Base-by-base conservation (phyloP, 2,888 invertebrate genomes). In the Tridacna gigas region DNA sequence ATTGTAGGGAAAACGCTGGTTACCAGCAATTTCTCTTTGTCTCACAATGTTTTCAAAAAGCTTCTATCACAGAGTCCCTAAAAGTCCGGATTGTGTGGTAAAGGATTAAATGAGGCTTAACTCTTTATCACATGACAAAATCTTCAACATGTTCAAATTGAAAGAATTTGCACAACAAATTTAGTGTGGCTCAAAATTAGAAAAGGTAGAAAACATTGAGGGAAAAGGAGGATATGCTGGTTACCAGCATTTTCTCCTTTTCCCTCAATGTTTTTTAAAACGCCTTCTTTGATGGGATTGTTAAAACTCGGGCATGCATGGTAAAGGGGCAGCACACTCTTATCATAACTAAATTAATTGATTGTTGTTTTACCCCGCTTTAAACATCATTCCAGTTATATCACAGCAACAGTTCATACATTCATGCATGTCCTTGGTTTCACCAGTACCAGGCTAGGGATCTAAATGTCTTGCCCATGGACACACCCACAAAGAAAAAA, bases 211-310 rank as follows among this genome's bases (percentile, higher is more conserved):
- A 22, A 63, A 22, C 4, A 63, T 63, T 63, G 63, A 9, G 63
- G 63, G 13, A 66, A 28, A 66, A 28, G 66, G 28, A 28, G 66
- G 28, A 66, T 28, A 18, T 66, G 66, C 28, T 66, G 22, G 63
- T 63, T 13, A 22, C 63, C n/a, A 63, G 63, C 63, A 66, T 28
- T 66, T 66, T 66, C 66, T 66, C 18, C 5, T 1, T 66, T 66
- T 66, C 15, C 28, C 66, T 4, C 66, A 66, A 28, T 66, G 26
- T 66, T 66, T 66, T 28, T 28, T 2, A 66, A 61, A n/a, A 18
- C 3, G 63, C 1, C 63, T 20, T 63, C 56, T 63, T 13, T 22
- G 1, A 2, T 13, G 9, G n/a, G 13, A 3, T 12, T 22, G 20
- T 63, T 22, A 22, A 63, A 63, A 63, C 7, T 18, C 63, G 25